These are phyloP conservation scores for Siniperca knerii DNA, from an alignment of 2,113 vertebrate genomes.

Conservation along the genomic window DNA sequence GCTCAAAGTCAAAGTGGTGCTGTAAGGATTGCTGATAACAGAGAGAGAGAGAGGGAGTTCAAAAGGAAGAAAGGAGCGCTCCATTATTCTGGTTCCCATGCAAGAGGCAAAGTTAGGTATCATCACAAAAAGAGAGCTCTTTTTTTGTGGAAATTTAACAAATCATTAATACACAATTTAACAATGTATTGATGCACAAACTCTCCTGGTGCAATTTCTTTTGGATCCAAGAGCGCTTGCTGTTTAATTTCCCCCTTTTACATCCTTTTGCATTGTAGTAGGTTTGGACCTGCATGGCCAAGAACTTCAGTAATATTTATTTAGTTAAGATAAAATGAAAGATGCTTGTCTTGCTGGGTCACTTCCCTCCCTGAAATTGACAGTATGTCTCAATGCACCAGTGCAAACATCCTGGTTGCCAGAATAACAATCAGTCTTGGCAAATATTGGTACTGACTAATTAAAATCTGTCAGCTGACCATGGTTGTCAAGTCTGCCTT, in stretches of 20 bases:
- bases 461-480: slow-evolving; percentile 22
- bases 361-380: background rate
- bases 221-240: background rate
- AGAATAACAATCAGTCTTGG: slow-evolving; percentile 4
- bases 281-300: background rate
- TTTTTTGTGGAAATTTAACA: background rate
- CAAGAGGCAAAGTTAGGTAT: background rate
- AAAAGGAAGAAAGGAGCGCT: background rate
- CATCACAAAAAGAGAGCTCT: too few relatives aligned
- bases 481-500: background rate
- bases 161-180: too few relatives aligned
- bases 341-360: background rate
- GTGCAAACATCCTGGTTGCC: slow-evolving; percentile 60
- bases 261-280: background rate
- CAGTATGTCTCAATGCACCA: background rate
- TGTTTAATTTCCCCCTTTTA: background rate
- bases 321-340: slow-evolving; percentile 3
- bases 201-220: background rate
- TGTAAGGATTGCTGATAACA: background rate
- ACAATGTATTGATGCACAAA: background rate
- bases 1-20: background rate
- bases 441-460: slow-evolving; percentile 42
- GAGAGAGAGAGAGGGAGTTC: background rate
- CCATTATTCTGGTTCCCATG: background rate
- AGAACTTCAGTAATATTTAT: background rate